Conservation (phyloP, 2,888 invertebrate genomes). For the Hemithea aestivaria region DNA sequence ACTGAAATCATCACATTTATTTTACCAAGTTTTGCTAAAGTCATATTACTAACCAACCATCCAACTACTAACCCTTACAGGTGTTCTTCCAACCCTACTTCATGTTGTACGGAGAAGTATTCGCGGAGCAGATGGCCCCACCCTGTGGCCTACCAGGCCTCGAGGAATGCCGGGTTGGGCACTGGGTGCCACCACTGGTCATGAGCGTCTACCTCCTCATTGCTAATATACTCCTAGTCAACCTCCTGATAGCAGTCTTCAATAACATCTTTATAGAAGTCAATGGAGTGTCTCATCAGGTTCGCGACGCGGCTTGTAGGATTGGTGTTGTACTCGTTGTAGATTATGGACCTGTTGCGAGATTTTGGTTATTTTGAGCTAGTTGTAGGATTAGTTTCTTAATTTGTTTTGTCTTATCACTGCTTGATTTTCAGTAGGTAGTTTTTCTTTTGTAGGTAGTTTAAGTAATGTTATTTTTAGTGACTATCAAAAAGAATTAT, state of each 20-base stretch:
- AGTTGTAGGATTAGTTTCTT: slow-evolving; percentile 15
- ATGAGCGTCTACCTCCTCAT: slow-evolving; percentile 98
- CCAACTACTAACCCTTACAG: slow-evolving; percentile 75
- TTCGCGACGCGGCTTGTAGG: slow-evolving; percentile 69
- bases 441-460: too few species aligned
- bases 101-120: slow-evolving; percentile 99
- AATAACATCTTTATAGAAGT: slow-evolving; percentile 98
- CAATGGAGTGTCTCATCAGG: slow-evolving; percentile 96
- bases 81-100: slow-evolving; percentile 99
- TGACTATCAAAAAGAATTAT: too few species aligned
- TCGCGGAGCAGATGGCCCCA: slow-evolving; percentile 97
- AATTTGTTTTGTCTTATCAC: slow-evolving; percentile 9
- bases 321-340: slow-evolving; percentile 41
- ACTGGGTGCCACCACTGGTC: slow-evolving; percentile 96
- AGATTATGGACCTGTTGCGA: slow-evolving; percentile 64
- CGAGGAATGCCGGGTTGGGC: slow-evolving; percentile 88
- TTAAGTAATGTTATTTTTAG: neutral
- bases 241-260: slow-evolving; percentile 98
- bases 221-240: slow-evolving; percentile 97
- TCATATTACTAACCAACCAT: neutral
- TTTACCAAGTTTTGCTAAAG: too few species aligned
- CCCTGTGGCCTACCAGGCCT: slow-evolving; percentile 89
- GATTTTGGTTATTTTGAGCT: slow-evolving; percentile 45
- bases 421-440: slow-evolving; percentile 9
- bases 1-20: too few species aligned